Percentiles rank a stretch among this genome's conserved stretches.
These are phyloP conservation scores for Alces alces DNA, from an alignment of 2,113 vertebrate species.

Conservation along the genomic window DNA sequence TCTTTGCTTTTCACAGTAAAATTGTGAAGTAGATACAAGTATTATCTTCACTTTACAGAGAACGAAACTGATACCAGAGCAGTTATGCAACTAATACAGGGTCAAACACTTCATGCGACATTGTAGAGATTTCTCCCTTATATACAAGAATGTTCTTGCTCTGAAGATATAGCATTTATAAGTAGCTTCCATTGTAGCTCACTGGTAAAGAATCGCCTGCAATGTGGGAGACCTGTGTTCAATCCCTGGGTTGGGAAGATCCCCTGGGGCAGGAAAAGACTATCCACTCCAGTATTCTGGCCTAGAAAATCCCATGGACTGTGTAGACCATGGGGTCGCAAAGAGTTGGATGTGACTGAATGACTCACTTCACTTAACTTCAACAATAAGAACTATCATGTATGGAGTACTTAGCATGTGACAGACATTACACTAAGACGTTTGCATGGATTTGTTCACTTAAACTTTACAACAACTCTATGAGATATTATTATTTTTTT, in stretches of 20 bases:
- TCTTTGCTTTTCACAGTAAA: not conserved
- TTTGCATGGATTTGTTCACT: not conserved
- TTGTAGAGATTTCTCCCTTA: not conserved
- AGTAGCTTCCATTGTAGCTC: not conserved
- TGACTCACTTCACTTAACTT: not conserved
- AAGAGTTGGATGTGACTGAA: too few relatives aligned
- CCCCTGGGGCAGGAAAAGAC: too few relatives aligned
- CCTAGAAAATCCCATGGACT: too few relatives aligned
- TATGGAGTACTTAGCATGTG: not conserved
- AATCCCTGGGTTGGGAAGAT: too few relatives aligned
- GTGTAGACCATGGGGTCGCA: too few relatives aligned
- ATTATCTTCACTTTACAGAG: slow-evolving; percentile 2
- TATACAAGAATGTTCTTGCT: not conserved
- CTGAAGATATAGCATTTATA: not conserved
- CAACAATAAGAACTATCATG: not conserved
- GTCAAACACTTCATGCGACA: not conserved
- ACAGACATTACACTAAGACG: not conserved
- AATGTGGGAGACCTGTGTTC: too few relatives aligned
- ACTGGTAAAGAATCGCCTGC: too few relatives aligned
- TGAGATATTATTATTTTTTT: not conserved
- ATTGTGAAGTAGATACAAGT: not conserved
- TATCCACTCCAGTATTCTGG: too few relatives aligned
- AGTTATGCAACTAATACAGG: not conserved
- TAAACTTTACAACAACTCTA: not conserved
- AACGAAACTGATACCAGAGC: not conserved